Conservation (phyloP, 30 jellyfish, hydroid and myxozoan genomes). For the Catostylus mosaicus region DNA sequence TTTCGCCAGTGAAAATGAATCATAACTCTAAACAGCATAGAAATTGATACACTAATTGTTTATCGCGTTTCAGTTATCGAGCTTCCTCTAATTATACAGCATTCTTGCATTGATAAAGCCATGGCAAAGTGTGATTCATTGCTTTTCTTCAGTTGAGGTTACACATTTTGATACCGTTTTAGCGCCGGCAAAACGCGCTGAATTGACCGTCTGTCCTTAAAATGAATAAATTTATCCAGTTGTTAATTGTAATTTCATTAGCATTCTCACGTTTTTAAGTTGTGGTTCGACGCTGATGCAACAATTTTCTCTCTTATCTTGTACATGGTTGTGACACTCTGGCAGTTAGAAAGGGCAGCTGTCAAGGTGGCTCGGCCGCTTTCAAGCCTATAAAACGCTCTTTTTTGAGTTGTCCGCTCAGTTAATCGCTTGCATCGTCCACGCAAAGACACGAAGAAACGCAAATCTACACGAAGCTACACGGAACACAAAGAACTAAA, state of each 20-base stretch:
- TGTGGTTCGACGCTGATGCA: conserved; percentile 2
- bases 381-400: not conserved
- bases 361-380: conserved; percentile 9
- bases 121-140: not conserved
- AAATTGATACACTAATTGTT: too few relatives aligned
- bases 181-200: not conserved
- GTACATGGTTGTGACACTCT: not conserved
- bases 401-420: not conserved
- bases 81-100: too few relatives aligned
- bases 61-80: too few relatives aligned
- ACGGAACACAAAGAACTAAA: too few relatives aligned
- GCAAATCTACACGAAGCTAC: too few relatives aligned
- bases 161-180: not conserved
- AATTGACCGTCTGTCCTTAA: not conserved
- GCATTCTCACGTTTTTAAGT: not conserved
- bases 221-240: not conserved
- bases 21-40: too few relatives aligned
- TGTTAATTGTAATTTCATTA: conserved; percentile 2
- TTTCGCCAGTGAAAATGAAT: too few relatives aligned
- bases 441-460: not conserved
- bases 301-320: not conserved
- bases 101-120: not conserved
- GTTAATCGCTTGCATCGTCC: not conserved
- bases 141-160: not conserved
- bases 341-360: not conserved